Base-by-base conservation (phyloP, 1,140 invertebrate species). In the Dryas iulia region DNA sequence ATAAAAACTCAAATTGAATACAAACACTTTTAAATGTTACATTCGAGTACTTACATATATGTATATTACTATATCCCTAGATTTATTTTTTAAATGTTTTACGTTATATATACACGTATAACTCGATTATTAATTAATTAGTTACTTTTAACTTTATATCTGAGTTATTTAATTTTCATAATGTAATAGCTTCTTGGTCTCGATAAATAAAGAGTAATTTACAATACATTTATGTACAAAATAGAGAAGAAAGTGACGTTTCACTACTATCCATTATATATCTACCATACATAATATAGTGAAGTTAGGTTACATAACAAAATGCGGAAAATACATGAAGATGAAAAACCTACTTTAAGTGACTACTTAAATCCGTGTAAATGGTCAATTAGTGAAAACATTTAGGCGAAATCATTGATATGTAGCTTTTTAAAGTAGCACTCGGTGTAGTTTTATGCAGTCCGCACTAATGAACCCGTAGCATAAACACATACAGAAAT, bases 311-410 rank as follows among this genome's bases (percentile, higher is more conserved):
- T 21, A n/a, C n/a, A n/a, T n/a, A n/a, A n/a, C n/a, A n/a, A n/a
- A n/a, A n/a, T n/a, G n/a, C n/a, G n/a, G n/a, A n/a, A 47, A 7
- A 2, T 18, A 39, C 2, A 39, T 39, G 14, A 6, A 39, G 33
- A 14, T 33, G 12, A 10, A 33, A n/a, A 33, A 3, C 12, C 5
- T 6, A 47, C 6, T 6, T 47, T 1, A 10, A 47, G 8, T 21
- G 39, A 3, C 14, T 8, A 21, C 14, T 8, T 21, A 21, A 47
- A 47, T 21, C 3, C 10, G 8, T 3, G 39, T 35, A 1, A 35
- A 35, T 47, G 18, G 39, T 47, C 74, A 68, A 72, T 57, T 65
- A 66, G 53, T 23, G 28, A 59, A 56, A 39, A 70, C 7, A 61
- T 28, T 52, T 61, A 28, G 47, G 52, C 14, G 35, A 52, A 61